A percentile compares a stretch with the other conserved stretches of the same genome.
These are phyloP conservation scores for Apotomis turbidana DNA, from an alignment of 2,888 invertebrate genomes.

Conservation along the genomic window DNA sequence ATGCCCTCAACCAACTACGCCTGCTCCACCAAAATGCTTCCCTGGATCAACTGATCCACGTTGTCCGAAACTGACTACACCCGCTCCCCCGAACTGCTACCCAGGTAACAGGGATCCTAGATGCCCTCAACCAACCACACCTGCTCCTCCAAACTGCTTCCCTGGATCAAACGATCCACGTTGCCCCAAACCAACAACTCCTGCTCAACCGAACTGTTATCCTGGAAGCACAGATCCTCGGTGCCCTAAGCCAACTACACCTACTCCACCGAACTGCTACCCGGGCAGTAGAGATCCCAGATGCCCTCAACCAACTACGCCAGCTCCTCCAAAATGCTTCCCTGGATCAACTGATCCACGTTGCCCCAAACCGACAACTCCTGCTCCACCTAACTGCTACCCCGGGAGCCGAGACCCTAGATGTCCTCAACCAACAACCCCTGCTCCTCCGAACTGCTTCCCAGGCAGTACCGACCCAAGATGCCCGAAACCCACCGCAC, in stretches of 20 bases:
- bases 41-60: conserved; percentile 48
- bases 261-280: conserved; percentile 49
- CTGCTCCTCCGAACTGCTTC: conserved; percentile 47
- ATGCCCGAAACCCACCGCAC: conserved; percentile 56
- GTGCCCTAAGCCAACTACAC: conserved; percentile 49
- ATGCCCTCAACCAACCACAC: conserved; percentile 46
- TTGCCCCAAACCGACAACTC: conserved; percentile 49
- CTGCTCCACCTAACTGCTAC: conserved; percentile 46
- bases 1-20: conserved; percentile 54
- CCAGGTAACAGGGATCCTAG: conserved; percentile 58
- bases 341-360: conserved; percentile 59
- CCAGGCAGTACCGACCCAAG: conserved; percentile 55
- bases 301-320: conserved; percentile 39
- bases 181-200: conserved; percentile 50
- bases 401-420: conserved; percentile 51
- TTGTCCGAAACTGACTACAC: conserved; percentile 47
- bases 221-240: conserved; percentile 53
- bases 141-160: conserved; percentile 48
- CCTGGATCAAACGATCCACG: conserved; percentile 51
- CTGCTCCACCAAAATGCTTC: conserved; percentile 47
- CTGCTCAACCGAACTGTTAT: conserved; percentile 46
- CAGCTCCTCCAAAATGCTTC: conserved; percentile 50
- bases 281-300: too few relatives aligned
- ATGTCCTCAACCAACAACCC: conserved; percentile 52
- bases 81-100: conserved; percentile 42